phyloP scores from a whole-genome alignment of 2,888 invertebrate species.

The Entomobrya multifasciata region DNA sequence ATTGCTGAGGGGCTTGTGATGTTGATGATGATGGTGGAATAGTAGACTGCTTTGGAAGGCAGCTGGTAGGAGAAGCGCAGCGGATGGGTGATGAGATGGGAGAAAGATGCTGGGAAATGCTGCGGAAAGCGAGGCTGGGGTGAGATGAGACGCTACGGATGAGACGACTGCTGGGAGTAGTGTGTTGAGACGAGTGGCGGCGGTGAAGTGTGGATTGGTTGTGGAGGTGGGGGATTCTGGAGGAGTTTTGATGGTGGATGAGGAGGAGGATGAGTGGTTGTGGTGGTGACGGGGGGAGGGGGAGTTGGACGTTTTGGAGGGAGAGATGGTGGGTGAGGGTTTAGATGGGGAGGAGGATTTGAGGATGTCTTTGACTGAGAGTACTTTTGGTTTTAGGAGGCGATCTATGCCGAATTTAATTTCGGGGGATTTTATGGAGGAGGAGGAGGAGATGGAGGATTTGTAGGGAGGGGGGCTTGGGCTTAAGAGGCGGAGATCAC shows the following conservation, averaged over 20 bases:
- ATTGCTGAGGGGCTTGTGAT: slow-evolving; percentile 74
- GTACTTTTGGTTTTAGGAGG: slow-evolving; percentile 78
- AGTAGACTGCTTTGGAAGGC: slow-evolving; percentile 77
- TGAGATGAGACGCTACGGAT: slow-evolving; percentile 58
- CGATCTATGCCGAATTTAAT: slow-evolving; percentile 79
- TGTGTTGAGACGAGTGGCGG: background rate
- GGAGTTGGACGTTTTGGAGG: slow-evolving; percentile 1
- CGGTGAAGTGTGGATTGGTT: background rate
- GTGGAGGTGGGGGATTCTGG: slow-evolving; percentile 19
- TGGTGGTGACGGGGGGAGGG: background rate
- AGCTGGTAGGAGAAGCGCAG: slow-evolving; percentile 77
- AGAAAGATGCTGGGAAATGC: slow-evolving; percentile 78
- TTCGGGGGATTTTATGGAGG: slow-evolving; percentile 60
- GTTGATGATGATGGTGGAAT: slow-evolving; percentile 70
- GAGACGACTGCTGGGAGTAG: slow-evolving; percentile 8
- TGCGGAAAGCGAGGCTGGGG: slow-evolving; percentile 55
- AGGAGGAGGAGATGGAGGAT: background rate
- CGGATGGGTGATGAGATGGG: slow-evolving; percentile 76
- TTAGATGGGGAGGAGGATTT: slow-evolving; percentile 10
- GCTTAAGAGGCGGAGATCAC: background rate
- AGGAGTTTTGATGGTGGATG: slow-evolving; percentile 23
- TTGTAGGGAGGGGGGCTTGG: slow-evolving; percentile 25
- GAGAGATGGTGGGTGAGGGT: background rate
- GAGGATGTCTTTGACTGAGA: slow-evolving; percentile 79
- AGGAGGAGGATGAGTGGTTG: background rate